Percentiles rank a stretch among this genome's conserved stretches.
Evolutionary conservation across 2,797 vertebrate genomes (phyloP).

Genomic region (Coregonus suidteri): DNA sequence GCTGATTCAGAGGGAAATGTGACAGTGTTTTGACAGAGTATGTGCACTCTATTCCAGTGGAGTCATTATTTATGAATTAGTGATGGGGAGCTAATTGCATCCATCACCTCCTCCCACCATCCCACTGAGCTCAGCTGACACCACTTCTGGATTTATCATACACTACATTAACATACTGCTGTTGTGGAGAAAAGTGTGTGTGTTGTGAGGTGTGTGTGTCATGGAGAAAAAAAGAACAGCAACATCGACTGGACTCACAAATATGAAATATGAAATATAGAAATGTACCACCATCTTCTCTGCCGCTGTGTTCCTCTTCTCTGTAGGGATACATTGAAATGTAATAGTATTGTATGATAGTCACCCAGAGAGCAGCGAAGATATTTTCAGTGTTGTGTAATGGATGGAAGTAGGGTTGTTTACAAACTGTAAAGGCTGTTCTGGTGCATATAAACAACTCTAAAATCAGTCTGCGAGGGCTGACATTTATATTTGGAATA

Average conservation of each 20-base stretch:
- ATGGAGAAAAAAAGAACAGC: neutral
- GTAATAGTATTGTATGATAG: conserved; percentile 1
- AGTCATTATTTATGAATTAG: conserved; percentile 75
- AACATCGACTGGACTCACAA: neutral
- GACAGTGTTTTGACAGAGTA: conserved; percentile 59
- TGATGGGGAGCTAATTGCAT: conserved; percentile 71
- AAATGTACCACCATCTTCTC: conserved; percentile 27
- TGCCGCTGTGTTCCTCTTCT: neutral
- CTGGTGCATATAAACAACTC: conserved; percentile 1
- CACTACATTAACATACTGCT: conserved; percentile 49
- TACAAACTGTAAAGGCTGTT: conserved; percentile 1
- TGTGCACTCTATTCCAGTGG: conserved; percentile 40
- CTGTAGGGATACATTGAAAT: conserved; percentile 11
- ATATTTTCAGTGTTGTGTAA: conserved; percentile 1
- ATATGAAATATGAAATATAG: conserved; percentile 26
- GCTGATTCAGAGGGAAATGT: conserved; percentile 29
- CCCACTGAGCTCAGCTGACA: conserved; percentile 38
- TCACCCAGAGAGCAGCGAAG: neutral
- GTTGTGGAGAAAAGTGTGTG: neutral
- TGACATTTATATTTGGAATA: neutral
- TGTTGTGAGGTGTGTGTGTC: neutral
- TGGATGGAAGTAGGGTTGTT: conserved; percentile 17
- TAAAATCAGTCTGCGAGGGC: neutral
- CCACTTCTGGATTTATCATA: conserved; percentile 51
- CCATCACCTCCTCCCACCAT: conserved; percentile 51